Evolutionary conservation across 2,888 invertebrate genomes (phyloP), one percentile per base, ranked within the genome.

Genomic region (Tetragonisca angustula): DNA sequence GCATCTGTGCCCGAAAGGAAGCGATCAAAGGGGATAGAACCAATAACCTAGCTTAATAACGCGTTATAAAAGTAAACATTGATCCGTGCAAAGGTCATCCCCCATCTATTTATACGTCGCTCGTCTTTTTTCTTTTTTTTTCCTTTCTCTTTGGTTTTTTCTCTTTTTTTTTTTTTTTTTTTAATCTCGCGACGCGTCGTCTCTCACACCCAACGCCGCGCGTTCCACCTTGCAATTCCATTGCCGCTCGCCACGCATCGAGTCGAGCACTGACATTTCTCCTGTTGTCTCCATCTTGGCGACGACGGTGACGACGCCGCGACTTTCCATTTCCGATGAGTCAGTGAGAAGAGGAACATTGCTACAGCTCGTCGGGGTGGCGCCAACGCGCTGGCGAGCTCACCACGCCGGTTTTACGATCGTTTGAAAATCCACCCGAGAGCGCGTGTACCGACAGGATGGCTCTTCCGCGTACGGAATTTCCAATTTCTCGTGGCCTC

Each of bases 1-100:
- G 82, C 77, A 80, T 83, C 85, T 82, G 36, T 36, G 83, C 83
- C 77, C 84, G 79, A 71, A 86, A 83, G 68, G 72, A 65, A 59
- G 54, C 75, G 59, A 73, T 50, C 71, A 67, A 74, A 68, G 72
- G 71, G 80, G 81, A 62, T 70, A 68, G 82, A 91, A 91, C 90
- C 90, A 86, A 93, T 91, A 91, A 92, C 92, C 92, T 90, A 92
- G 91, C 91, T 90, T 91, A 91, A 91, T 91, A 90, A 88, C 85
- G 87, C 83, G 72, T 81, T 82, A 86, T 85, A 86, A 68, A 83
- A 87, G 83, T 82, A 87, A 88, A 84, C 87, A 86, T 73, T 43
- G 65, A 65, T 67, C 67, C 65, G 56, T 67, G 88, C 87, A 92
- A 93, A 93, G 93, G 92, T 93, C 92, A 91, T 87, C 90, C 61